phyloP scores from a whole-genome alignment of 2,113 vertebrate genomes.

The Dasyornis broadbenti region DNA sequence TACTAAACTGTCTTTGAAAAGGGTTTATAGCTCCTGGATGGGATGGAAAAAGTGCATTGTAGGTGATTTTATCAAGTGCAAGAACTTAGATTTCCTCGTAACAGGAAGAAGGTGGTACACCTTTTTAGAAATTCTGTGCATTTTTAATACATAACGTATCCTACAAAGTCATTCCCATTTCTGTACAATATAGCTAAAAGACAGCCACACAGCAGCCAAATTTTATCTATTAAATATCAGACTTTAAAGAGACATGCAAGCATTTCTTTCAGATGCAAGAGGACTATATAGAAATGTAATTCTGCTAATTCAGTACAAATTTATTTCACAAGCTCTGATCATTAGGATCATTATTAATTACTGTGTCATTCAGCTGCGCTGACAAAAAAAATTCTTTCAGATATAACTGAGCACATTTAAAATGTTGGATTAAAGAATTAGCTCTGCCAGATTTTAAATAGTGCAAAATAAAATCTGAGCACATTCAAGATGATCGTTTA shows the following conservation, averaged over 20 bases:
- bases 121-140: neutral
- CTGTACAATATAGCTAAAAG: neutral
- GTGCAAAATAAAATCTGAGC: conserved; percentile 21
- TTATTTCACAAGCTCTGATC: neutral
- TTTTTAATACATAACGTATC: neutral
- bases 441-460: neutral
- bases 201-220: neutral
- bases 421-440: conserved; percentile 25
- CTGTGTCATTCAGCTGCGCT: neutral
- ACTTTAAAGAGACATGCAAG: neutral
- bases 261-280: neutral
- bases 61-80: neutral
- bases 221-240: neutral
- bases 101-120: neutral
- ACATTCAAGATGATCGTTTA: conserved; percentile 10
- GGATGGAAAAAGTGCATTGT: accelerated
- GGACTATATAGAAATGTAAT: neutral
- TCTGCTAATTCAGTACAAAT: conserved; percentile 33
- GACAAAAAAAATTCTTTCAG: neutral
- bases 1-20: neutral
- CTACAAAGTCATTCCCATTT: neutral
- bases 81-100: neutral
- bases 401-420: neutral
- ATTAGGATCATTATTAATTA: conserved; percentile 28
- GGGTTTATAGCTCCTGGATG: neutral